phyloP scores from a whole-genome alignment of 1,140 invertebrate species.

The Drosophila orena region DNA sequence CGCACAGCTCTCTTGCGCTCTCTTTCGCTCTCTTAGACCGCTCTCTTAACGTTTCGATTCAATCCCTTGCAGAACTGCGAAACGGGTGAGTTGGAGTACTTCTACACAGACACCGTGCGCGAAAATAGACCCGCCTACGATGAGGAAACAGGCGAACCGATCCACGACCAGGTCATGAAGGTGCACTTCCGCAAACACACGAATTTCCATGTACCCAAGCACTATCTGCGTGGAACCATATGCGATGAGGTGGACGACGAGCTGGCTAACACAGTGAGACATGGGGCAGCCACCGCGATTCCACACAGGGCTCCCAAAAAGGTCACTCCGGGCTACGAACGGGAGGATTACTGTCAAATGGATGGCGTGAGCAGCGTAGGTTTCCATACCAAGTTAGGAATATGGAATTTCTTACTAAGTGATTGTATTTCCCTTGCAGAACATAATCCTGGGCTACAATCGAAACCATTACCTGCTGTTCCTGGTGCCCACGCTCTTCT shows the following conservation, averaged over 20 bases:
- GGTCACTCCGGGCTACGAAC: constrained; percentile 59
- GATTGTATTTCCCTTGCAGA: constrained; percentile 40
- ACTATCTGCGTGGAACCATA: constrained; percentile 58
- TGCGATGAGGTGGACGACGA: constrained; percentile 68
- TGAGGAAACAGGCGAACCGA: constrained; percentile 76
- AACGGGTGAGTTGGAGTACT: constrained; percentile 78
- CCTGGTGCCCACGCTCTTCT: constrained; percentile 84
- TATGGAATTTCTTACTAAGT: not conserved
- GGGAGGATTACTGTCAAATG: constrained; percentile 76
- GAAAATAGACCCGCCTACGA: constrained; percentile 64
- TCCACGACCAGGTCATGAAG: constrained; percentile 65
- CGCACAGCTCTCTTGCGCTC: not conserved
- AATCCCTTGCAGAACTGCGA: constrained; percentile 67
- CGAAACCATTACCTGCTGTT: constrained; percentile 69
- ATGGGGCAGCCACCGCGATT: constrained; percentile 32
- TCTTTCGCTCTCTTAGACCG: constrained; percentile 14
- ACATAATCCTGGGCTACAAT: constrained; percentile 82
- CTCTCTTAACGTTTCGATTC: constrained; percentile 6
- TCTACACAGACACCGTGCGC: constrained; percentile 61
- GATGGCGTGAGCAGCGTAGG: constrained; percentile 78
- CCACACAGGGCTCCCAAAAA: constrained; percentile 29
- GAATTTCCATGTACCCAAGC: constrained; percentile 73
- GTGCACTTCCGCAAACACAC: constrained; percentile 76
- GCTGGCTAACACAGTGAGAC: constrained; percentile 63
- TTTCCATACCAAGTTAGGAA: not conserved